These are phyloP conservation scores for Eremobia ochroleuca DNA, from an alignment of 2,888 invertebrate species.

Conservation along the genomic window DNA sequence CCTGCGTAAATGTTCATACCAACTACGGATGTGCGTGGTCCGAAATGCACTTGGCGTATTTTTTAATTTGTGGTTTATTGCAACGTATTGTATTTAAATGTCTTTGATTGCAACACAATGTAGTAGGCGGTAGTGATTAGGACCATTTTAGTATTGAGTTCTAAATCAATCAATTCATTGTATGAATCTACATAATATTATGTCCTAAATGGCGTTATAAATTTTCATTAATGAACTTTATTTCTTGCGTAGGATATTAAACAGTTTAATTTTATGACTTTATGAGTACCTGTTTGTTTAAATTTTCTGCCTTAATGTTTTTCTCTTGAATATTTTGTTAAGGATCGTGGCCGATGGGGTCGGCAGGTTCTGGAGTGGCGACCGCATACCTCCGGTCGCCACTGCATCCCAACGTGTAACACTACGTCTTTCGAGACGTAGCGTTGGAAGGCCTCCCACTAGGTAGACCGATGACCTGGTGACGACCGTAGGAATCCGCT, in stretches of 20 bases:
- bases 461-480: too few relatives aligned
- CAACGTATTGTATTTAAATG: neutral
- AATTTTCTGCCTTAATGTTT: neutral
- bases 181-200: constrained; percentile 26
- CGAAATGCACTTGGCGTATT: neutral
- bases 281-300: neutral
- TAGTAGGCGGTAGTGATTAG: constrained; percentile 22
- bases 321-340: neutral
- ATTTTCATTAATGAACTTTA: constrained; percentile 20
- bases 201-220: neutral
- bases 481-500: too few relatives aligned
- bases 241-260: constrained; percentile 15
- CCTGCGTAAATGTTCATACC: neutral
- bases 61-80: constrained; percentile 1
- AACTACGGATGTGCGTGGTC: neutral
- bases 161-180: constrained; percentile 24
- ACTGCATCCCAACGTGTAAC: too few relatives aligned
- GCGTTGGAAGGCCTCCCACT: too few relatives aligned
- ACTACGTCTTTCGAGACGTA: too few relatives aligned
- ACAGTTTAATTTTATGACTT: neutral
- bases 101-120: constrained; percentile 5
- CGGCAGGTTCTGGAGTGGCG: neutral
- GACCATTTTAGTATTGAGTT: constrained; percentile 9
- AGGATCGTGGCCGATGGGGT: neutral
- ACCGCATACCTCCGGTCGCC: too few relatives aligned